These are phyloP conservation scores for Arctia plantaginis DNA, from an alignment of 2,888 invertebrate species.

Conservation along the genomic window DNA sequence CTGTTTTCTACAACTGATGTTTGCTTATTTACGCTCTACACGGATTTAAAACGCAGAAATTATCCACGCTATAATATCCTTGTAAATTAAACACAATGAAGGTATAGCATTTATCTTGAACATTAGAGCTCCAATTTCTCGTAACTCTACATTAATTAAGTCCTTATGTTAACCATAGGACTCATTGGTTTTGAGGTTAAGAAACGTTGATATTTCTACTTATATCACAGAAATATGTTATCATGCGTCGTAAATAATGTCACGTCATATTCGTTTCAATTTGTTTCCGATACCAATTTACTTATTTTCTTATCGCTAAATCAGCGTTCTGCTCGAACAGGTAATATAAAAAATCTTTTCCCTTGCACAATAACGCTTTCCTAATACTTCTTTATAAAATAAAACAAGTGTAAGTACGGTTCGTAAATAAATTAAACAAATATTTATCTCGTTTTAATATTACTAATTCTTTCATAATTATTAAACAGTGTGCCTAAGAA, in stretches of 20 bases:
- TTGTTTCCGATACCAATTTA: constrained; percentile 46
- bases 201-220: constrained; percentile 21
- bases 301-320: constrained; percentile 51
- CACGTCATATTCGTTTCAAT: constrained; percentile 44
- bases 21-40: constrained; percentile 66
- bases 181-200: constrained; percentile 11
- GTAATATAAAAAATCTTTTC: constrained; percentile 22
- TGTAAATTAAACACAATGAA: constrained; percentile 63
- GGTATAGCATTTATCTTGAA: constrained; percentile 58
- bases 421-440: constrained; percentile 27
- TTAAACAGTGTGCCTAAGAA: constrained; percentile 10
- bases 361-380: constrained; percentile 28
- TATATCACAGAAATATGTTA: constrained; percentile 34
- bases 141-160: constrained; percentile 33
- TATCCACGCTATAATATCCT: constrained; percentile 78
- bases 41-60: constrained; percentile 67
- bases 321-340: constrained; percentile 33
- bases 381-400: constrained; percentile 24
- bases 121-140: constrained; percentile 41
- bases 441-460: constrained; percentile 28
- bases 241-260: constrained; percentile 43
- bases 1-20: constrained; percentile 59
- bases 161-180: constrained; percentile 25
- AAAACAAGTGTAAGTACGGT: constrained; percentile 25
- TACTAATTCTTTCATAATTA: constrained; percentile 29